These are phyloP conservation scores for Odobenus rosmarus DNA, from an alignment of 2,113 vertebrate genomes.

Conservation along the genomic window DNA sequence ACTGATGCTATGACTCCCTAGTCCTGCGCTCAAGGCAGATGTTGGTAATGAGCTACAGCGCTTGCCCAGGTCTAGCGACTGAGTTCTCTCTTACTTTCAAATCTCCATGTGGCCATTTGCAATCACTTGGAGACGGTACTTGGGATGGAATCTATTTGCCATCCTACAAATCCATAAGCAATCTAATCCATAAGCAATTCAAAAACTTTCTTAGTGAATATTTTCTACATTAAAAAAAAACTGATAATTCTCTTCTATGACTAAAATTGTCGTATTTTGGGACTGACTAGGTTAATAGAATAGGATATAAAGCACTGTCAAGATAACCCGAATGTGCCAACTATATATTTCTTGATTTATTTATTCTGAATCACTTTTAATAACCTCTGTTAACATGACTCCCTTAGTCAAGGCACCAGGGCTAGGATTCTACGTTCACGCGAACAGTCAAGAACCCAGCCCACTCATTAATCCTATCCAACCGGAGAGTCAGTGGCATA, in stretches of 20 bases:
- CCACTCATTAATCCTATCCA: neutral
- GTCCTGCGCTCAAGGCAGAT: neutral
- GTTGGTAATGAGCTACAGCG: neutral
- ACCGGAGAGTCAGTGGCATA: neutral
- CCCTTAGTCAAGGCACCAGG: neutral
- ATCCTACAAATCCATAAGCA: neutral
- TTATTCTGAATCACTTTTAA: constrained; percentile 21
- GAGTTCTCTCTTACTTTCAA: neutral
- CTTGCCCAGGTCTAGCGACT: neutral
- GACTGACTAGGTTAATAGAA: constrained; percentile 9
- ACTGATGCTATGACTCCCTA: too few species aligned
- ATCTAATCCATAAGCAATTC: neutral
- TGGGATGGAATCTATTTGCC: neutral
- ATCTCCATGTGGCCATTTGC: neutral
- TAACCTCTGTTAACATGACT: neutral
- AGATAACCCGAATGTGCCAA: constrained; percentile 10
- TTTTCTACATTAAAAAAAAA: neutral
- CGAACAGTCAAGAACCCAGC: neutral
- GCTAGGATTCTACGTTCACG: neutral
- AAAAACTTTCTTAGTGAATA: neutral
- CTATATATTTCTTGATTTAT: constrained; percentile 4
- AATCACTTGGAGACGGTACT: neutral
- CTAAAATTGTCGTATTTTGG: neutral
- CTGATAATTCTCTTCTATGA: neutral
- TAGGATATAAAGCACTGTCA: neutral